These are phyloP conservation scores for Chaitophorus viminalis DNA, from an alignment of 2,888 invertebrate species.

Conservation along the genomic window DNA sequence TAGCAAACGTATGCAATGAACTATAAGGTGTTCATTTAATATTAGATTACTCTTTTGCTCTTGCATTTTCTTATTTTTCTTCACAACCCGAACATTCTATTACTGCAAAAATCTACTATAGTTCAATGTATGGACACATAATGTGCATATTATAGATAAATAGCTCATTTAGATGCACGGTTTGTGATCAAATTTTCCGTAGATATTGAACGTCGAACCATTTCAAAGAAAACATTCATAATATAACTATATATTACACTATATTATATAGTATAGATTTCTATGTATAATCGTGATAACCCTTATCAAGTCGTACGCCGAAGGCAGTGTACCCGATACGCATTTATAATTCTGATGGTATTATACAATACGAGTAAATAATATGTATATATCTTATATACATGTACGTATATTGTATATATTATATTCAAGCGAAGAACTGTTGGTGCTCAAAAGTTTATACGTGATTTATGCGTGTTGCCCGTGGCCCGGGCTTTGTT, in stretches of 20 bases:
- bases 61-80: too few species aligned
- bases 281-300: conserved; percentile 27
- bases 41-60: too few species aligned
- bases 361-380: neutral
- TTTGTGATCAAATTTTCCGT: neutral
- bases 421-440: conserved; percentile 32
- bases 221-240: neutral
- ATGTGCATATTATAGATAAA: too few species aligned
- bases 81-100: too few species aligned
- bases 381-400: conserved; percentile 23
- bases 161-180: neutral
- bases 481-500: conserved; percentile 52
- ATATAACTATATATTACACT: too few species aligned
- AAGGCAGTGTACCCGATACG: neutral
- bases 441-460: conserved; percentile 49
- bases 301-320: conserved; percentile 32
- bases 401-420: neutral
- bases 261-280: too few species aligned
- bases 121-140: too few species aligned
- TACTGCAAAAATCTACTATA: too few species aligned
- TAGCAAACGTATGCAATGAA: too few species aligned
- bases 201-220: neutral
- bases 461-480: conserved; percentile 59
- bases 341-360: conserved; percentile 20
- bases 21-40: too few species aligned